Base-by-base conservation (phyloP, 2,113 vertebrate species). In the Xenotilapia leptura region DNA sequence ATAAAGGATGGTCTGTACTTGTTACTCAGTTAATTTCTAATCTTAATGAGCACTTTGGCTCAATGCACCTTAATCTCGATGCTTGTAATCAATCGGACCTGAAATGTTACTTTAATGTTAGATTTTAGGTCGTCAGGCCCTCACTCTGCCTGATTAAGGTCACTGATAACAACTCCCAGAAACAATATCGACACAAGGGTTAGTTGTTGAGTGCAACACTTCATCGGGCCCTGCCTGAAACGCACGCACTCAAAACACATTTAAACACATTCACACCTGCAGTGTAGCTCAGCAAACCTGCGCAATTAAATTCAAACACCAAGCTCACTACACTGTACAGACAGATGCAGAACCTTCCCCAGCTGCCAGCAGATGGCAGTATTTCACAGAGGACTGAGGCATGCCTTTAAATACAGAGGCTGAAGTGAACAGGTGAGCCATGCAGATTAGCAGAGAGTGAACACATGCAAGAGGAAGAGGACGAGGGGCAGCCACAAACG, bases 401-500 rank as follows among this genome's bases (percentile, higher is more conserved):
- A 83, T 80, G 82, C 80, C 42, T n/a, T n/a, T 47, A n/a, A 6
- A 17, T 80, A 49, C 23, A 79, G 23, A 56, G 23, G 75, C 31
- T 38, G 60, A 68, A 31, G 21, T 14, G 17, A 85, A 38, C 12
- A 87, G 84, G 81, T 62, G 83, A 88, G 81, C 3, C 86, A 80
- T 92, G 92, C 86, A 73, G 26, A 77, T 90, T 89, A 95, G 89
- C 80, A 94, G 26, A 90, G 88, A 26, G 93, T 94, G 75, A 96
- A 90, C 38, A 95, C 88, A 82, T 96, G 96, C 93, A 96, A 87
- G 70, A 97, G 82, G 93, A 97, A 95, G 87, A 97, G 92, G 90
- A 95, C 94, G 81, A 96, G 82, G 54, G 95, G 93, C 94, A 97
- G 93, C 94, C 95, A 97, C 83, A 95, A 87, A 96, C 93, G 87